Evolutionary conservation across 2,113 vertebrate species (phyloP).

Genomic region (Cyphomyrus discorhynchus): DNA sequence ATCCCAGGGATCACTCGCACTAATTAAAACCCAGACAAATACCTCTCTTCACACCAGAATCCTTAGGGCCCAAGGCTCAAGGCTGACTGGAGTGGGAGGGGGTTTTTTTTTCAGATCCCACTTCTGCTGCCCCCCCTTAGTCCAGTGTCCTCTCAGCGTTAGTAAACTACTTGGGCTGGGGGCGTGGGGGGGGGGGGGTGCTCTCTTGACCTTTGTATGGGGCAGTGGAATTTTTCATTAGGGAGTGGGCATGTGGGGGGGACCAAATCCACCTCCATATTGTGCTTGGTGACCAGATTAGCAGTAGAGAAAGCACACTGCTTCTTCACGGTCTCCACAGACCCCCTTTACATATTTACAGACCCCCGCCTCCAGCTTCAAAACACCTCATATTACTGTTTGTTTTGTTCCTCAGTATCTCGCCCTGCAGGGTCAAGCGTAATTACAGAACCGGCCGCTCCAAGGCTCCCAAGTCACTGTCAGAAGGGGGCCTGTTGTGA

Average conservation of each 20-base stretch:
- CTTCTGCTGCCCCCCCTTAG: slow-evolving; percentile 68
- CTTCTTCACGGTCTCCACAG: slow-evolving; percentile 71
- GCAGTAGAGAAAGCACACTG: slow-evolving; percentile 60
- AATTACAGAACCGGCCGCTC: slow-evolving; percentile 62
- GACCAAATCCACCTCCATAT: slow-evolving; percentile 94
- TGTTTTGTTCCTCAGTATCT: slow-evolving; percentile 66
- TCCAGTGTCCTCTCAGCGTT: slow-evolving; percentile 87
- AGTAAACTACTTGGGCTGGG: slow-evolving; percentile 81
- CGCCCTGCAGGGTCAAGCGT: slow-evolving; percentile 64
- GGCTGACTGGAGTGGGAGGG: slow-evolving; percentile 4
- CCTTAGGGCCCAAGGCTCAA: slow-evolving; percentile 67
- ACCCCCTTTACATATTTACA: slow-evolving; percentile 82
- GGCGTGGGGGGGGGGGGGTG: slow-evolving; percentile 52
- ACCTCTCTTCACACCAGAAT: slow-evolving; percentile 80
- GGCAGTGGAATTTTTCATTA: slow-evolving; percentile 99
- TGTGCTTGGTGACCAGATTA: slow-evolving; percentile 71
- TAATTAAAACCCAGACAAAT: slow-evolving; percentile 98
- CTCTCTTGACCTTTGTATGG: slow-evolving; percentile 75
- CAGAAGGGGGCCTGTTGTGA: background rate
- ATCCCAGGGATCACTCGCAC: slow-evolving; percentile 82
- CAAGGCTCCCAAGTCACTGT: slow-evolving; percentile 7
- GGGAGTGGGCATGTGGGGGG: slow-evolving; percentile 91
- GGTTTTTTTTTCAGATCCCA: slow-evolving; percentile 70
- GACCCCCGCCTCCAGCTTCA: slow-evolving; percentile 73
- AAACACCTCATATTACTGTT: slow-evolving; percentile 72